Evolutionary conservation across 92 coral and sea anemone genomes (phyloP).

Genomic region (Metridium senile): DNA sequence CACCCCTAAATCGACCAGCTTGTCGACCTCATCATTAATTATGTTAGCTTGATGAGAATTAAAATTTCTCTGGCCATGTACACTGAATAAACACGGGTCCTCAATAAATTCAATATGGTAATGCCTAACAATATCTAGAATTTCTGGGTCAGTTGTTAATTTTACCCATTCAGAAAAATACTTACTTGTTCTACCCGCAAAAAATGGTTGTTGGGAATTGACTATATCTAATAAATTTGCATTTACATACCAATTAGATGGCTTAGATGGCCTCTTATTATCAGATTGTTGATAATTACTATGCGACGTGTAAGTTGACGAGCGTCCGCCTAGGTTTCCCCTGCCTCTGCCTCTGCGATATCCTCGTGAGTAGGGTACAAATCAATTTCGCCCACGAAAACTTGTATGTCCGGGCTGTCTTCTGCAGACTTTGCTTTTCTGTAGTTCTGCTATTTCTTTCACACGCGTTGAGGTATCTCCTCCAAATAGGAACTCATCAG

Average conservation of each 20-base stretch:
- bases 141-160: constrained; percentile 39
- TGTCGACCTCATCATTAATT: constrained; percentile 30
- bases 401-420: no score
- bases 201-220: constrained; percentile 34
- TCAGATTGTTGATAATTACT: constrained; percentile 11
- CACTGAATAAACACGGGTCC: constrained; percentile 37
- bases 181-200: constrained; percentile 43
- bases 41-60: constrained; percentile 16
- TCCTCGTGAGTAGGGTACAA: constrained; percentile 12
- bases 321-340: constrained; percentile 3
- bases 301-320: constrained; percentile 7
- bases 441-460: constrained; percentile 44
- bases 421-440: constrained; percentile 38
- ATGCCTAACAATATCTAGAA: constrained; percentile 44
- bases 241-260: constrained; percentile 42
- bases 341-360: constrained; percentile 28
- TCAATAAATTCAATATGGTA: constrained; percentile 47
- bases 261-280: constrained; percentile 40
- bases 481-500: constrained; percentile 50
- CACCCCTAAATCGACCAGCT: constrained; percentile 30
- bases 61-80: constrained; percentile 26
- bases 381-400: no score
- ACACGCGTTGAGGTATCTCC: constrained; percentile 48
- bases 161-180: constrained; percentile 27
- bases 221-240: constrained; percentile 14